These are phyloP conservation scores for Tribolium freemani DNA, from an alignment of 2,888 invertebrate genomes.

Conservation along the genomic window DNA sequence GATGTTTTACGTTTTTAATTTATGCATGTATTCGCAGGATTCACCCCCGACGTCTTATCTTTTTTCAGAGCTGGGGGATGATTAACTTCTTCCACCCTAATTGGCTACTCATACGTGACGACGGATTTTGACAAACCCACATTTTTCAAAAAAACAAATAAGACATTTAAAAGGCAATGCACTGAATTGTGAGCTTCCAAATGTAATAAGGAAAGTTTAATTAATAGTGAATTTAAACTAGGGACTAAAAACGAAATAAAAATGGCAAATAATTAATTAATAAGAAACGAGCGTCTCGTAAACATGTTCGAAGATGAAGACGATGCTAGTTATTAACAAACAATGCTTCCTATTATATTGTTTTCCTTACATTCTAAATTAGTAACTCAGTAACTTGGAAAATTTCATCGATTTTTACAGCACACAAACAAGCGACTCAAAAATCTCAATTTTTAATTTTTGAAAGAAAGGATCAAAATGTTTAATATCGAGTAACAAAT, in stretches of 20 bases:
- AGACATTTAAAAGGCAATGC: neutral
- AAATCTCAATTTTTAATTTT: too few species aligned
- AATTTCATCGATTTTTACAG: slow-evolving; percentile 13
- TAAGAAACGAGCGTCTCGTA: slow-evolving; percentile 35
- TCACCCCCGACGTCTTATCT: slow-evolving; percentile 14
- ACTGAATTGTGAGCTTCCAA: neutral
- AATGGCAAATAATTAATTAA: slow-evolving; percentile 35
- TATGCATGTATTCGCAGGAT: slow-evolving; percentile 62
- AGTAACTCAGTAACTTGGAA: slow-evolving; percentile 25
- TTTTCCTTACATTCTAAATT: slow-evolving; percentile 20
- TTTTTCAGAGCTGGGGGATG: neutral
- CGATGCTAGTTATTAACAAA: slow-evolving; percentile 34
- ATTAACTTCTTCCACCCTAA: neutral
- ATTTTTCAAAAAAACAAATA: neutral
- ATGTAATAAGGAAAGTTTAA: slow-evolving; percentile 20
- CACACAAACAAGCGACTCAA: neutral
- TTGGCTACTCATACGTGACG: neutral
- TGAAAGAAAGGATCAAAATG: too few species aligned
- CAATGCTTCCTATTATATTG: slow-evolving; percentile 33
- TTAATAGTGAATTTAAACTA: slow-evolving; percentile 19
- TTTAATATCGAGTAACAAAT: too few species aligned
- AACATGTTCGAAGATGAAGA: slow-evolving; percentile 32
- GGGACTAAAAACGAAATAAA: slow-evolving; percentile 27
- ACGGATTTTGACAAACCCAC: neutral
- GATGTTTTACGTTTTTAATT: slow-evolving; percentile 57